Percentiles rank a stretch among this genome's conserved stretches.
phyloP scores from a whole-genome alignment of 2,888 invertebrate species.

The Drosophila cognata region DNA sequence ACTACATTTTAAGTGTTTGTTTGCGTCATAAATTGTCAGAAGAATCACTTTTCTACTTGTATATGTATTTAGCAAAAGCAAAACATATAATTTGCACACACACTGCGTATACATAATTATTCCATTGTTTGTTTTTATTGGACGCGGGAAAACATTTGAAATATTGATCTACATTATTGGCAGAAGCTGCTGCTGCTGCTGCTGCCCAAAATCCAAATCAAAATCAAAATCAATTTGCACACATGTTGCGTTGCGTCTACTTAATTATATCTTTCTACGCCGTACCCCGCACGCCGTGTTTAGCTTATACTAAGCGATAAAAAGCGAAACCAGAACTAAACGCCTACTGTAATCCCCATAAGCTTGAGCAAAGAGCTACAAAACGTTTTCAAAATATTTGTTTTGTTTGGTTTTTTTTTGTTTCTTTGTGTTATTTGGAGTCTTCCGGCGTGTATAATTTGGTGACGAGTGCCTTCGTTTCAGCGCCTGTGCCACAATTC shows the following conservation, averaged over 20 bases:
- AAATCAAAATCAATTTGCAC: conserved; percentile 7
- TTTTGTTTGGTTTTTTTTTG: conserved; percentile 15
- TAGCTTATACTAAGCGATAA: background rate
- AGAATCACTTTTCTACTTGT: background rate
- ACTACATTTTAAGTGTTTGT: background rate
- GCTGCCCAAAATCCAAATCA: background rate
- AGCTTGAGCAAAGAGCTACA: background rate
- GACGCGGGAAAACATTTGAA: background rate
- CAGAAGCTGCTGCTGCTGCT: background rate
- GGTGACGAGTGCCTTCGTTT: conserved; percentile 45
- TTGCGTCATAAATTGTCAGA: background rate
- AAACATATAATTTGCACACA: conserved; percentile 4
- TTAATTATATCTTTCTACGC: conserved; percentile 20
- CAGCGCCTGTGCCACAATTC: conserved; percentile 44
- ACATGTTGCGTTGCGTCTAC: conserved; percentile 39
- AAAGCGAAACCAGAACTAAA: conserved; percentile 16
- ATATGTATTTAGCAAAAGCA: background rate
- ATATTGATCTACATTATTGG: background rate
- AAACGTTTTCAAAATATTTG: background rate
- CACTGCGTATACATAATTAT: conserved; percentile 11
- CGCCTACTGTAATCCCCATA: conserved; percentile 18
- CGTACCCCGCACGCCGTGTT: conserved; percentile 8
- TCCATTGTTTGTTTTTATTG: conserved; percentile 18
- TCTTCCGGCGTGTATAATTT: conserved; percentile 21
- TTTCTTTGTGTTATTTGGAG: conserved; percentile 21